Evolutionary conservation across 2,888 invertebrate genomes (phyloP), one percentile per base, ranked within the genome.

Genomic region (Clepsis dumicolana): DNA sequence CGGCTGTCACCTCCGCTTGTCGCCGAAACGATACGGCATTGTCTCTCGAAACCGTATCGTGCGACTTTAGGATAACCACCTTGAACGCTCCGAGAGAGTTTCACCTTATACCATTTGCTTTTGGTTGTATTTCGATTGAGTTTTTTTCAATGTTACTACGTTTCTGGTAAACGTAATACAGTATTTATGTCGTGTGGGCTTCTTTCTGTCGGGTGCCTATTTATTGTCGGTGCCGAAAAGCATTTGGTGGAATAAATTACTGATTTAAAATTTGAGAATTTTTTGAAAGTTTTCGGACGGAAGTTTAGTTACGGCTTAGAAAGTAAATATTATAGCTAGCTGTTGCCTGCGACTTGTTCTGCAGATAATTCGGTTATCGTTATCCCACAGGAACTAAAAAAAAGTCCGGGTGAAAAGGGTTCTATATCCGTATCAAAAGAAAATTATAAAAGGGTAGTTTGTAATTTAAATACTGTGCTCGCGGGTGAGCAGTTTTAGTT

Each of bases 1-100:
- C 78, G 72, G 72, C 88, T 89, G 90, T 90, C 90, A 89, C 90
- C 88, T 87, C 81, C 80, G 81, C 86, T 85, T 90, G 89, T 88
- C 87, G 85, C 87, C 86, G 86, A 88, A 90, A 86, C 86, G 85
- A 86, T 86, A 86, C 77, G 79, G 87, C 87, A 90, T 90, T 91
- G 91, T 90, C 88, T 90, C 80, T 60, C 63, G 61, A 18, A 38
- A 50, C 29, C 60, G 27, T 48, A 38, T 65, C 66, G 38, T 38
- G 56, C 41, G 32, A 62, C 52, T 70, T 35, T 29, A 57, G 65
- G 59, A 54, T 54, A 73, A 71, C 65, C 38, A 29, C 71, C 56
- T 14, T 8, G 4, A 48, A 10, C 35, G 16, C 25, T 5, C 70
- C 73, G 44, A 62, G 53, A 16, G 82, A 73, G 74, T 68, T 77